phyloP scores from a whole-genome alignment of 2,113 vertebrate genomes.

The Varanus komodoensis region DNA sequence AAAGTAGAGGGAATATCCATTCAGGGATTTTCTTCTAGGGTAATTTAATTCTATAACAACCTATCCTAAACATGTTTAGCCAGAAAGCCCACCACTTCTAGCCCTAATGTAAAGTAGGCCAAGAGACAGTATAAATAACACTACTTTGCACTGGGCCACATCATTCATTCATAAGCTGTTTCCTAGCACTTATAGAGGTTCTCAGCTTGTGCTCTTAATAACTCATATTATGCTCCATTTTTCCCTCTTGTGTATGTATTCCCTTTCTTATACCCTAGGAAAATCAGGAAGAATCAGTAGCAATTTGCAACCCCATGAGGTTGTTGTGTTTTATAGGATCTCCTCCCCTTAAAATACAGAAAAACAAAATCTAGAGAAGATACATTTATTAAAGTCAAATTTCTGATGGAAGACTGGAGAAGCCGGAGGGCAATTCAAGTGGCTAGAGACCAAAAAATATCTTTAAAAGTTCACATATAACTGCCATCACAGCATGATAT shows the following conservation, averaged over 20 bases:
- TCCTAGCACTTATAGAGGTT: too few relatives aligned
- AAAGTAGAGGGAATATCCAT: too few relatives aligned
- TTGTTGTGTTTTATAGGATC: not conserved
- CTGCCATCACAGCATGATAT: conserved; percentile 18
- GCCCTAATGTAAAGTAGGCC: too few relatives aligned
- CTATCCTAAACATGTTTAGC: too few relatives aligned
- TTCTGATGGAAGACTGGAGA: conserved; percentile 32
- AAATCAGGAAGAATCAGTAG: not conserved
- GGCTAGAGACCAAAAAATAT: conserved; percentile 44
- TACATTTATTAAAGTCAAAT: conserved; percentile 13
- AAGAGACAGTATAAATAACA: too few relatives aligned
- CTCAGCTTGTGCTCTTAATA: too few relatives aligned
- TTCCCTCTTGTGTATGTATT: not conserved
- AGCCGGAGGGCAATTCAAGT: conserved; percentile 30
- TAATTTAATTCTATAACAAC: too few relatives aligned
- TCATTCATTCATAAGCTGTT: too few relatives aligned
- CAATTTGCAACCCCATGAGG: not conserved
- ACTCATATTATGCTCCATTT: not conserved
- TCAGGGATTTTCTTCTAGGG: too few relatives aligned
- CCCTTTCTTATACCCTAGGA: not conserved
- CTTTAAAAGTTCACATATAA: not conserved
- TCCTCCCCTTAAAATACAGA: not conserved
- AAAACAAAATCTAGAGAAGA: not conserved
- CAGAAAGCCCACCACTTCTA: too few relatives aligned
- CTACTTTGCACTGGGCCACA: too few relatives aligned